Percentiles rank a stretch among this genome's conserved stretches.
These are phyloP conservation scores for Drosophila hydei DNA, from an alignment of 1,140 invertebrate species.

Conservation along the genomic window DNA sequence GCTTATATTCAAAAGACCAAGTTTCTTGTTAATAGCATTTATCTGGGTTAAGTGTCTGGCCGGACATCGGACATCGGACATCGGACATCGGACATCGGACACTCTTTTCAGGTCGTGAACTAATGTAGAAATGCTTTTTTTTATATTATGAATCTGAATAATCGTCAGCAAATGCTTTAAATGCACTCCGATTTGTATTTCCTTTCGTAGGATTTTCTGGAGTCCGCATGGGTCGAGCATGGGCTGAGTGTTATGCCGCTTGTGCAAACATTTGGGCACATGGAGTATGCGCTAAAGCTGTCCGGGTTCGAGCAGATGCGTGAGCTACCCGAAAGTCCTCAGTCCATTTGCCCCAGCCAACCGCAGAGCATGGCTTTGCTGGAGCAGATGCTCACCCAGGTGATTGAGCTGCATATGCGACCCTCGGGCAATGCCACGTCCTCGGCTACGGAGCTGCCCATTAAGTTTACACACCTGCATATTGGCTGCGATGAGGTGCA, in stretches of 20 bases:
- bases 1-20: no score
- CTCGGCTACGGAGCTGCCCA: constrained; percentile 83
- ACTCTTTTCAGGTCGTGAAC: no score
- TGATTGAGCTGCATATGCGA: constrained; percentile 84
- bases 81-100: no score
- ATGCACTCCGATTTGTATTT: not conserved
- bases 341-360: constrained; percentile 93
- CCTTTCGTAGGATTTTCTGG: constrained; percentile 70
- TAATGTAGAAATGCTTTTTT: no score
- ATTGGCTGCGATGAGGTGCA: constrained; percentile 93
- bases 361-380: constrained; percentile 90
- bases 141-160: no score
- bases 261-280: constrained; percentile 97
- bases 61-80: no score
- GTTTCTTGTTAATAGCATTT: no score
- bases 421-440: constrained; percentile 38
- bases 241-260: constrained; percentile 94
- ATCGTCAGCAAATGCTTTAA: not conserved
- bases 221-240: constrained; percentile 84
- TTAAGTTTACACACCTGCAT: constrained; percentile 89
- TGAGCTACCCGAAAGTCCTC: constrained; percentile 91
- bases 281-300: constrained; percentile 95
- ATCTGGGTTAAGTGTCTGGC: no score
- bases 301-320: constrained; percentile 90
- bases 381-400: constrained; percentile 93